Percentiles rank a stretch among this genome's conserved stretches.
These are phyloP conservation scores for Gnathonemus longibarbis DNA, from an alignment of 2,113 vertebrate genomes.

Conservation along the genomic window DNA sequence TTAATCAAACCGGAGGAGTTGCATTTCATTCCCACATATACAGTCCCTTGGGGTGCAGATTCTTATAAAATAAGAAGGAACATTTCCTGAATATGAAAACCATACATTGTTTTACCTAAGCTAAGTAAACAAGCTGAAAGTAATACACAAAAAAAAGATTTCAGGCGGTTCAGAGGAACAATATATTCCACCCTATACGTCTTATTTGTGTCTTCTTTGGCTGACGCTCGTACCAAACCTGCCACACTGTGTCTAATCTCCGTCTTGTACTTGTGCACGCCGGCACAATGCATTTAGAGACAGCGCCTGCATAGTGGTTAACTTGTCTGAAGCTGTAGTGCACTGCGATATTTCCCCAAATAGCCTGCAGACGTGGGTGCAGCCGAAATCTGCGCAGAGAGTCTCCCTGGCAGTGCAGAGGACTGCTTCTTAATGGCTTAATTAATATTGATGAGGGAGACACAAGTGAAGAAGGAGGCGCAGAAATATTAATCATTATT, in stretches of 20 bases:
- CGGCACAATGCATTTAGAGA: neutral
- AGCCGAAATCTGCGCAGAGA: neutral
- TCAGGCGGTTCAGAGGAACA: neutral
- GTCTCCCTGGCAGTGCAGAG: neutral
- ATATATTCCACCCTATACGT: neutral
- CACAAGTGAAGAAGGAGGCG: neutral
- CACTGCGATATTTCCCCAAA: neutral
- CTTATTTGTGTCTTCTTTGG: neutral
- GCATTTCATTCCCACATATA: neutral
- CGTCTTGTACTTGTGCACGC: neutral
- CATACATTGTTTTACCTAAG: neutral
- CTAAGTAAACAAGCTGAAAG: neutral
- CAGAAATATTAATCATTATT: neutral
- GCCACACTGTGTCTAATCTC: neutral
- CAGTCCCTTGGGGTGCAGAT: neutral
- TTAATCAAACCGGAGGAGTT: neutral
- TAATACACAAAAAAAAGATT: neutral
- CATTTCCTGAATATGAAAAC: neutral
- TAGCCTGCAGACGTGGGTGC: neutral
- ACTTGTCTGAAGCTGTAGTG: neutral
- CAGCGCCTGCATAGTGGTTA: neutral
- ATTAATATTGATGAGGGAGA: slow-evolving; percentile 7
- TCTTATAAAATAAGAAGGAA: neutral
- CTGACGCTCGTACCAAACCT: neutral
- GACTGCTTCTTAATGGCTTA: neutral